Percentiles rank a stretch among this genome's conserved stretches.
Evolutionary conservation across 2,888 invertebrate species (phyloP).

Genomic region (Rhimphoctona megacephalus): DNA sequence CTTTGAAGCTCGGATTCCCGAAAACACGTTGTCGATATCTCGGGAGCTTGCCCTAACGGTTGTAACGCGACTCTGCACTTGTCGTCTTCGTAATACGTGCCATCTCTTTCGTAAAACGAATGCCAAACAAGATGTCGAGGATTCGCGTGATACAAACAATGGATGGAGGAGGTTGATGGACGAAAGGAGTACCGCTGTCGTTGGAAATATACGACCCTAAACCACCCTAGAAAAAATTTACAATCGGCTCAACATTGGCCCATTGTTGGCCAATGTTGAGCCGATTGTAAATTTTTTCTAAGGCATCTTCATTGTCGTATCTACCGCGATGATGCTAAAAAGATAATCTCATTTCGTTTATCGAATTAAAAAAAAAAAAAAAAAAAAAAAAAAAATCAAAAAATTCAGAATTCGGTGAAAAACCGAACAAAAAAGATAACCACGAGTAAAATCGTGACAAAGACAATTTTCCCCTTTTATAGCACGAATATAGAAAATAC

Average conservation of each 20-base stretch:
- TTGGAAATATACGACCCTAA: not conserved
- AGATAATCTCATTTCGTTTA: not conserved
- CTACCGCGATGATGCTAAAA: not conserved
- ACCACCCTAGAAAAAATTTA: no score
- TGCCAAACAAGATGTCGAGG: not conserved
- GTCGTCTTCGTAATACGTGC: not conserved
- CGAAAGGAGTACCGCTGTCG: not conserved
- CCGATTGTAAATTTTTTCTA: no score
- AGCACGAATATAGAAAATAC: not conserved
- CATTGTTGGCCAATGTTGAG: no score
- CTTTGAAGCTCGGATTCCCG: constrained; percentile 57
- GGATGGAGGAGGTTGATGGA: not conserved
- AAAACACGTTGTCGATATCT: constrained; percentile 4
- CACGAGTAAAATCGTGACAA: not conserved
- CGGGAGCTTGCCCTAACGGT: not conserved
- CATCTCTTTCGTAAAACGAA: not conserved
- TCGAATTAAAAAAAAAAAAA: not conserved
- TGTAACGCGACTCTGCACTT: constrained; percentile 26
- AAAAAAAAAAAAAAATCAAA: no score
- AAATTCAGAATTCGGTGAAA: not conserved
- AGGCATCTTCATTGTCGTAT: not conserved
- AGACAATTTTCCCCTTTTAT: not conserved
- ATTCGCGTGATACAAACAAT: not conserved
- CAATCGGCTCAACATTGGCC: no score
- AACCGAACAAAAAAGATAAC: not conserved